Conservation (phyloP, 2,113 vertebrate genomes). For the Toxostoma redivivum region DNA sequence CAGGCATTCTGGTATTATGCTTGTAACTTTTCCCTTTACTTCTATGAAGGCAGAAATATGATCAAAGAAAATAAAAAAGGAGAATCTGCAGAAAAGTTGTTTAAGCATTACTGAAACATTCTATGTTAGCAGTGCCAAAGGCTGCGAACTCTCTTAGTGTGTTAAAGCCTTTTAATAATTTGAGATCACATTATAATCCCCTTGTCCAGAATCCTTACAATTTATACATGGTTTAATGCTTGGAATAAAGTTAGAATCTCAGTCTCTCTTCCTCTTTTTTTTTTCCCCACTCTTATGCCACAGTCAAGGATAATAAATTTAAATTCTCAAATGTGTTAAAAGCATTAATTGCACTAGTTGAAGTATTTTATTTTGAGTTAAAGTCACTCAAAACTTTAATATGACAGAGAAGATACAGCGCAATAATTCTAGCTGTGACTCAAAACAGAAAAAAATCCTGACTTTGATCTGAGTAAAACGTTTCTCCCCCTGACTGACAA, state of each 20-base stretch:
- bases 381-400: slow-evolving; percentile 34
- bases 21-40: slow-evolving; percentile 27
- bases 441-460: background rate
- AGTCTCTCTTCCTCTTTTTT: background rate
- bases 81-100: slow-evolving; percentile 52
- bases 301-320: slow-evolving; percentile 21
- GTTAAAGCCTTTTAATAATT: slow-evolving; percentile 55
- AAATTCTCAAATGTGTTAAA: slow-evolving; percentile 13
- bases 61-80: slow-evolving; percentile 49
- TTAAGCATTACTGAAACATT: slow-evolving; percentile 28
- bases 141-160: background rate
- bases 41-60: slow-evolving; percentile 24
- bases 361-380: slow-evolving; percentile 24
- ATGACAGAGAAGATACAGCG: background rate
- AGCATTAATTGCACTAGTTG: background rate
- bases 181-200: slow-evolving; percentile 49
- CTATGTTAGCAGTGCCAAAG: background rate
- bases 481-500: background rate
- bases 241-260: slow-evolving; percentile 31
- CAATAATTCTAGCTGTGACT: slow-evolving; percentile 2
- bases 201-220: slow-evolving; percentile 44
- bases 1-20: background rate
- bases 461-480: background rate
- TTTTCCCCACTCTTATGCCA: background rate
- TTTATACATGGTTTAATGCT: slow-evolving; percentile 40